Base-by-base conservation (phyloP, 1,140 invertebrate genomes). In the Dufourea novaeangliae region DNA sequence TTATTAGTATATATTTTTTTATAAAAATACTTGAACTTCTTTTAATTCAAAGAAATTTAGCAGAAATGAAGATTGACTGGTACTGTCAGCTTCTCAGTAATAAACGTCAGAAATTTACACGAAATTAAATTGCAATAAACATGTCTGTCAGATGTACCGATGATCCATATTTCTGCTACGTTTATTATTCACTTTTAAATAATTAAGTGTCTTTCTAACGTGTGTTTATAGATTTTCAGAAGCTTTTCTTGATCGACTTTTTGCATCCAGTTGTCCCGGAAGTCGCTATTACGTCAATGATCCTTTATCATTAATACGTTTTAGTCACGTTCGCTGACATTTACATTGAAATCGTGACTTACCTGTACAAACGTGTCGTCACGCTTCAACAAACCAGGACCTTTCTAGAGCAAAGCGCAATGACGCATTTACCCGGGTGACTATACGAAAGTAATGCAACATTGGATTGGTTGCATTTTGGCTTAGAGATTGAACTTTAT, bases 331-430 rank as follows among this genome's bases (percentile, higher is more conserved):
- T 66, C 32, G 59, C 68, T 81, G 79, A 78, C 69, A 82, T 83
- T 85, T 85, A 86, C 78, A 79, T 84, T 73, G 62, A 84, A 86
- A 77, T 78, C 70, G 71, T 82, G 80, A 79, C 61, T 75, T 67
- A 79, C 39, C 37, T 11, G n/a, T 8, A 59, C 46, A 34, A 82
- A 84, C 5, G 29, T 27, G 22, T n/a, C 32, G 82, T 79, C 46
- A 79, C 71, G 82, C 64, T 71, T 79, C 66, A 50, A 17, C 52
- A 41, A 79, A 61, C 25, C 17, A 4, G 32, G 46, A 59, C 80
- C 76, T 84, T 84, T 84, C 82, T 84, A 84, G 63, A 66, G 50
- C 68, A 62, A 41, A 37, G 22, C 17, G 32, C 39, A 37, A 39
- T 63, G 57, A 78, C 69, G 69, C 70, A 57, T 37, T 59, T 39